Base-by-base conservation (phyloP, 1,140 invertebrate species). In the Drosophila pruinosa region DNA sequence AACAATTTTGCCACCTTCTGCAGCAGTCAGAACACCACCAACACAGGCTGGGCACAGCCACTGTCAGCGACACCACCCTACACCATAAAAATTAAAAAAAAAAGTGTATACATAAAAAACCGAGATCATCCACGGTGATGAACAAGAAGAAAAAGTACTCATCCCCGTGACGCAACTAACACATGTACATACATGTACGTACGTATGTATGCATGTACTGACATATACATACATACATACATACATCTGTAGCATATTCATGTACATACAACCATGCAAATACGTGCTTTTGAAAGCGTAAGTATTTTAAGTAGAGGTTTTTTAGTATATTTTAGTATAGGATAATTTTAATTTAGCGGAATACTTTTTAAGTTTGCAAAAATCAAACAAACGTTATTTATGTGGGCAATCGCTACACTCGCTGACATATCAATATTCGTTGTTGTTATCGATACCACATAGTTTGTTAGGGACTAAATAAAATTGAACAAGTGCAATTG, bases 1-100 rank as follows among this genome's bases (percentile, higher is more conserved):
- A 45, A 53, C 69, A 69, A 73, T 69, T 69, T 76, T 76, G 73
- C 73, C 73, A 76, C 73, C 73, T 76, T 73, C 52, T 76, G 53
- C 38, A 59, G 47, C 45, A 64, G 24, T 58, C 31, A 22, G 54
- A 64, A 58, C 47, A 71, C 47, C 68, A 71, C 67, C 54, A 28
- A 14, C 14, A 14, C 15, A 47, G 2, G 21, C 31, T 34, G 15
- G 43, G 28, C 56, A 43, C 28, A 14, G 4, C 6, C 54, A 65
- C 17, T 53, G 65, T 70, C 52, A 58, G 17, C 48, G 19, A 41
- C 52, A 41, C 70, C 72, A 75, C 73, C 73, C 69, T 72, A 54
- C 54, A 56, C 58, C 52, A 70, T 61, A 58, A 75, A 75, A 75
- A 72, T 75, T 75, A 72, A 75, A 75, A 76, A 75, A 69, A 71